Percentiles rank a stretch among this genome's conserved stretches.
phyloP scores from a whole-genome alignment of 2,113 vertebrate species.

The Galbula dea region DNA sequence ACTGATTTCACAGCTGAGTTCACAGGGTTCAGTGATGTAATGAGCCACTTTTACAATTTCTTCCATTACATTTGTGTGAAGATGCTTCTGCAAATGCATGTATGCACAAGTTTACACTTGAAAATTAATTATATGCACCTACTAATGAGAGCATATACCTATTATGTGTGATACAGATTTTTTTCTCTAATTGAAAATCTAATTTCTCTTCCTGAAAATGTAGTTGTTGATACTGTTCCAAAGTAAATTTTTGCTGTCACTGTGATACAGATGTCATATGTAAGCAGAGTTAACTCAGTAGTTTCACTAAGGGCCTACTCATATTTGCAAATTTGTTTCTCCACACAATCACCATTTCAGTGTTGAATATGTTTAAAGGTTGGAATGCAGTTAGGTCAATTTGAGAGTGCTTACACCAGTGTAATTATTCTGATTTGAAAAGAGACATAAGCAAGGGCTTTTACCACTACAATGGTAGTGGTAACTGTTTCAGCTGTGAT shows the following conservation, averaged over 20 bases:
- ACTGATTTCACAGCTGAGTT: conserved; percentile 61
- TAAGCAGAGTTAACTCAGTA: conserved; percentile 5
- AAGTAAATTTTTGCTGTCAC: conserved; percentile 14
- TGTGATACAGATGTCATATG: conserved; percentile 18
- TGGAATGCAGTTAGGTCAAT: conserved; percentile 23
- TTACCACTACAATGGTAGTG: neutral
- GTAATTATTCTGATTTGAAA: conserved; percentile 15
- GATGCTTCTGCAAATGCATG: conserved; percentile 39
- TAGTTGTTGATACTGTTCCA: neutral
- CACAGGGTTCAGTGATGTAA: conserved; percentile 63
- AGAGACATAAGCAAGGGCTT: conserved; percentile 21
- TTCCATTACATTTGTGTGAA: conserved; percentile 14
- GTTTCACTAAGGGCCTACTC: conserved; percentile 33
- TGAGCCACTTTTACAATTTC: conserved; percentile 13
- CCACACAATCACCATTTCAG: neutral
- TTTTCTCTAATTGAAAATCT: neutral
- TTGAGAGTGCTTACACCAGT: conserved; percentile 41
- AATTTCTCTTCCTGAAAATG: neutral
- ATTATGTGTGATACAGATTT: neutral
- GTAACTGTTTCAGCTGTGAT: neutral
- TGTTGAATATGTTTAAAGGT: neutral
- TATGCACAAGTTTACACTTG: conserved; percentile 15
- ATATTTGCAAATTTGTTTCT: conserved; percentile 38
- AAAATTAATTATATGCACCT: conserved; percentile 23
- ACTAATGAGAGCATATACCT: conserved; percentile 9